Conservation (phyloP, 2,797 vertebrate species). For the Tapirus indicus region DNA sequence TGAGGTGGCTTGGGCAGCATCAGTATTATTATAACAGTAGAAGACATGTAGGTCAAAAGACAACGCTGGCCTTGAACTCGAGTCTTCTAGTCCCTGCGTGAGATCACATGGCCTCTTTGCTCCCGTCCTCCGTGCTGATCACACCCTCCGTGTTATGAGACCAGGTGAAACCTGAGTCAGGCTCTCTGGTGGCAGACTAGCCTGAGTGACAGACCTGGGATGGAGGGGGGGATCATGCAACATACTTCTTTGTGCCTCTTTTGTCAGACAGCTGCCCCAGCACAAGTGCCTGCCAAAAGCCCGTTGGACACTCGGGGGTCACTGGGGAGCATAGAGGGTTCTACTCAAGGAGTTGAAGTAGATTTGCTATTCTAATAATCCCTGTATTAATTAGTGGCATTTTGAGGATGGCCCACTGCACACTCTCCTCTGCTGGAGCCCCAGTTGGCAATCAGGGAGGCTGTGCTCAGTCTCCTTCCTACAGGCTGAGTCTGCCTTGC, state of each 20-base stretch:
- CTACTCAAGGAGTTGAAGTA: conserved; percentile 51
- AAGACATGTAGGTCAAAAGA: not conserved
- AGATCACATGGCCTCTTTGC: not conserved
- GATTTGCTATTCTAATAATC: conserved; percentile 52
- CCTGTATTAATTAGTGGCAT: conserved; percentile 69
- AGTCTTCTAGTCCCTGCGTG: not conserved
- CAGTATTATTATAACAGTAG: not conserved
- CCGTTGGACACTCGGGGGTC: not conserved
- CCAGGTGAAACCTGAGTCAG: not conserved
- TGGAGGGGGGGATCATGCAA: not conserved
- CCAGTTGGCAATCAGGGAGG: not conserved
- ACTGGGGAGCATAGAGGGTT: not conserved
- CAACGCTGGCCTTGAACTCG: not conserved
- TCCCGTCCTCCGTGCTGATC: not conserved
- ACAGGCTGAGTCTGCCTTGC: not conserved
- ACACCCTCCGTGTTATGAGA: not conserved
- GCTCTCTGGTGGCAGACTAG: not conserved
- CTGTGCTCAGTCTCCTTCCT: not conserved
- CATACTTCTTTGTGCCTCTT: not conserved
- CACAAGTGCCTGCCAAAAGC: not conserved
- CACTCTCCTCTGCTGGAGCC: not conserved
- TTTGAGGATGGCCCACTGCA: conserved; percentile 2
- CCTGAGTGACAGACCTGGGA: not conserved
- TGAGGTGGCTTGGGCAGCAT: not conserved
- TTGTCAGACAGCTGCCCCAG: not conserved